Evolutionary conservation across 2,888 invertebrate genomes (phyloP), one percentile per base, ranked within the genome.

Genomic region (Chironomus riparius): DNA sequence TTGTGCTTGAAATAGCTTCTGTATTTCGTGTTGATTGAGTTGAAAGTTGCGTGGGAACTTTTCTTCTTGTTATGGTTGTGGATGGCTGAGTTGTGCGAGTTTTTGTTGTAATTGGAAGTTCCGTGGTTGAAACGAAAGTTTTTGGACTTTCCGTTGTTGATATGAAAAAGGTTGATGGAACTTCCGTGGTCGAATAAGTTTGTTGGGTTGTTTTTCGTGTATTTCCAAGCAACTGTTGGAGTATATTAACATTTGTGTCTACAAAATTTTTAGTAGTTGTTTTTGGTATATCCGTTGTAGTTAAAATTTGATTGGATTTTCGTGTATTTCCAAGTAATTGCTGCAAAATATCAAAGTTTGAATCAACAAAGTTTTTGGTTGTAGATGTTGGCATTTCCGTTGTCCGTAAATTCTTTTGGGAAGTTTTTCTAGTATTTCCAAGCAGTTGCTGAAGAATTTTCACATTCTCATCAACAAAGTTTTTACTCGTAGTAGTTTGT

Each of bases 41-140:
- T 75, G 83, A 22, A 38, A 10, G 38, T 56, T 56, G 56, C 15
- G 15, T 56, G 56, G 21, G n/a, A 50, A 28, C 47, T 62, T 77
- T 47, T 38, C 22, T 24, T 18, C 77, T 76, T 4, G 78, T 79
- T 79, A 78, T 70, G 69, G 78, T 68, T 47, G 78, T 77, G 38
- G 75, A 65, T n/a, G 76, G 38, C n/a, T 56, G 56, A 13, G 65
- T 73, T 38, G 47, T 75, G 47, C 69, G 78, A 79, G 68, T 15
- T 80, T 78, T 80, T 86, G 85, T 80, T 83, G 85, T 73, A 86
- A 84, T 76, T 83, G 84, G 12, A 82, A 82, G 78, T 84, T 81
- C 81, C 81, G 80, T 79, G 78, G 77, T 82, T 80, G 79, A 38
- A 38, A 38, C 10, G 38, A 38, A 38, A 38, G 38, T 38, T 38